Evolutionary conservation across 1,140 invertebrate genomes (phyloP).

Genomic region (Pollicipes pollicipes): DNA sequence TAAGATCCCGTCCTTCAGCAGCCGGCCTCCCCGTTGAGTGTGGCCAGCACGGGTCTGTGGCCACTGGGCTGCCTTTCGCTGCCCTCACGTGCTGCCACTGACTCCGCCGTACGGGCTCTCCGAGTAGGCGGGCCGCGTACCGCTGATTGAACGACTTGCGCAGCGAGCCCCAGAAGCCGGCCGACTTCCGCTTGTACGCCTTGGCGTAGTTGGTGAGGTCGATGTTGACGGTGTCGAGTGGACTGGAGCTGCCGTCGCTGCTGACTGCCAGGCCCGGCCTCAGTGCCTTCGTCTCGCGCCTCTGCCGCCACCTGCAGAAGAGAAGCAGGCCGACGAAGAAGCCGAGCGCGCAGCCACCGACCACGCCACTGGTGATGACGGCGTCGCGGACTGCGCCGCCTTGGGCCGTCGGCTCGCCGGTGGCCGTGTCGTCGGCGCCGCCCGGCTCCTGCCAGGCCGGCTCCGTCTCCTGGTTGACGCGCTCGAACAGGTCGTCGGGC

Average conservation of each 20-base stretch:
- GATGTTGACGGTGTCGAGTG: neutral
- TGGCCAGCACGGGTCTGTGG: no score
- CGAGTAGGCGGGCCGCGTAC: neutral
- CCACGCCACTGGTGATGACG: neutral
- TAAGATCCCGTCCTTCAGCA: no score
- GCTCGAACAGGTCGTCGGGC: neutral
- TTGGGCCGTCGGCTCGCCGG: neutral
- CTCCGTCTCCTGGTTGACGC: neutral
- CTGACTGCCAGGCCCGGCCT: neutral
- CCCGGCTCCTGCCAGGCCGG: neutral
- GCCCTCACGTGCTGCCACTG: slow-evolving; percentile 3
- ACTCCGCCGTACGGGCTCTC: slow-evolving; percentile 5
- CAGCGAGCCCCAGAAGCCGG: slow-evolving; percentile 19
- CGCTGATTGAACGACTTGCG: slow-evolving; percentile 15
- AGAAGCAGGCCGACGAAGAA: slow-evolving; percentile 2
- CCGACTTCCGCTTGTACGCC: slow-evolving; percentile 4
- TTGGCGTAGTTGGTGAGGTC: neutral
- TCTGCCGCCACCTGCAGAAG: neutral
- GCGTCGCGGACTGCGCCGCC: neutral
- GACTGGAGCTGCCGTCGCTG: neutral
- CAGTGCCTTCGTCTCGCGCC: neutral
- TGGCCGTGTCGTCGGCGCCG: neutral
- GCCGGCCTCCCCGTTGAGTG: no score
- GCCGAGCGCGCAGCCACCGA: neutral
- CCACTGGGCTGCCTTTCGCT: neutral